Evolutionary conservation across 1,140 invertebrate species (phyloP).

Genomic region (Metopolophium dirhodum): DNA sequence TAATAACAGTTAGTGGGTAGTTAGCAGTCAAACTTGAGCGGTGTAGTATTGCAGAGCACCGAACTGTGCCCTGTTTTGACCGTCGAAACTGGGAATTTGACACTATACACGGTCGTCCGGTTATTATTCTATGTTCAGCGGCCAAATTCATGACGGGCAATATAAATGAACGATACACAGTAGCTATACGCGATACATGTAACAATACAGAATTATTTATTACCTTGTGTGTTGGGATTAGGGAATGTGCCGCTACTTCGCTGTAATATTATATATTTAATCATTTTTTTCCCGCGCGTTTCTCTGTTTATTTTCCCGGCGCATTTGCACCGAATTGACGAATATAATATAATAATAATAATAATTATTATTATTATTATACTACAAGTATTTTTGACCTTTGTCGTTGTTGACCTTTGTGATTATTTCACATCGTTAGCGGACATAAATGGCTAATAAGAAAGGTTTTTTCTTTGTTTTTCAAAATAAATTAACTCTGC

Average conservation of each 20-base stretch:
- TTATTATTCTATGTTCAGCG: not conserved
- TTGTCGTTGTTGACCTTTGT: not conserved
- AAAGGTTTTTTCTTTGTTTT: not conserved
- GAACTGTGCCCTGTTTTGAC: not conserved
- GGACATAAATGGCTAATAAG: not conserved
- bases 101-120: not conserved
- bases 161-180: not conserved
- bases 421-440: not conserved
- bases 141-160: not conserved
- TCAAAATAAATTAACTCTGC: not conserved
- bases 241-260: not conserved
- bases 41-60: not conserved
- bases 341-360: not conserved
- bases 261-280: not conserved
- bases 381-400: not conserved
- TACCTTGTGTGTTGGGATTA: not conserved
- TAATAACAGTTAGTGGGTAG: constrained; percentile 1
- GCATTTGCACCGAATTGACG: not conserved
- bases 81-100: not conserved
- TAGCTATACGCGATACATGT: not conserved
- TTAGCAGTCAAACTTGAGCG: not conserved
- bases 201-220: constrained; percentile 6
- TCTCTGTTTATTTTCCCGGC: not conserved
- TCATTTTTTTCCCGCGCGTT: not conserved
- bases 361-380: too few species aligned